Conservation (phyloP, 2,797 vertebrate species). For the Malacoraja senta region DNA sequence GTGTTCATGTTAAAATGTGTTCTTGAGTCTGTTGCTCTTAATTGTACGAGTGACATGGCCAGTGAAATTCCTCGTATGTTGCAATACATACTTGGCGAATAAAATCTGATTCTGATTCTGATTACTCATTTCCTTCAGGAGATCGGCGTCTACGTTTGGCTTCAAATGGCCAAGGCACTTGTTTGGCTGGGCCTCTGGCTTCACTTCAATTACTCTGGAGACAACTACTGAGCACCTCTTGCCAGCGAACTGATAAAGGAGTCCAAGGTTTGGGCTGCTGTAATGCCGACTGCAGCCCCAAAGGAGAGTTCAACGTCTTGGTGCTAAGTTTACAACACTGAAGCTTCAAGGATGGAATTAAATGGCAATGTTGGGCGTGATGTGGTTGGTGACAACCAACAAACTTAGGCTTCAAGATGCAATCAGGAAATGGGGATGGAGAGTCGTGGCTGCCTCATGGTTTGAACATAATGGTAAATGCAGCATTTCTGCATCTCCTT, state of each 20-base stretch:
- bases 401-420: too few species aligned
- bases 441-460: not conserved
- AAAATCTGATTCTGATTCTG: too few species aligned
- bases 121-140: not conserved
- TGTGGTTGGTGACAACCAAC: not conserved
- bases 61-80: too few species aligned
- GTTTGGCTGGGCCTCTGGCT: not conserved
- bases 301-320: not conserved
- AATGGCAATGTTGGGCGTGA: not conserved
- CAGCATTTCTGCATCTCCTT: not conserved
- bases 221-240: not conserved
- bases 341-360: not conserved
- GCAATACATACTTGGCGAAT: too few species aligned
- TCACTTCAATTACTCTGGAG: not conserved
- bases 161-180: not conserved
- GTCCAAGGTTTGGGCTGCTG: not conserved
- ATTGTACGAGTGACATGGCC: too few species aligned
- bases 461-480: not conserved
- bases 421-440: not conserved
- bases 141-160: not conserved
- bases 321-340: not conserved
- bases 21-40: too few species aligned
- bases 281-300: not conserved
- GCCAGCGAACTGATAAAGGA: not conserved
- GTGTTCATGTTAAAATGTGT: too few species aligned